phyloP scores from a whole-genome alignment of 2,888 invertebrate species.

The Rhyacophila evoluta region DNA sequence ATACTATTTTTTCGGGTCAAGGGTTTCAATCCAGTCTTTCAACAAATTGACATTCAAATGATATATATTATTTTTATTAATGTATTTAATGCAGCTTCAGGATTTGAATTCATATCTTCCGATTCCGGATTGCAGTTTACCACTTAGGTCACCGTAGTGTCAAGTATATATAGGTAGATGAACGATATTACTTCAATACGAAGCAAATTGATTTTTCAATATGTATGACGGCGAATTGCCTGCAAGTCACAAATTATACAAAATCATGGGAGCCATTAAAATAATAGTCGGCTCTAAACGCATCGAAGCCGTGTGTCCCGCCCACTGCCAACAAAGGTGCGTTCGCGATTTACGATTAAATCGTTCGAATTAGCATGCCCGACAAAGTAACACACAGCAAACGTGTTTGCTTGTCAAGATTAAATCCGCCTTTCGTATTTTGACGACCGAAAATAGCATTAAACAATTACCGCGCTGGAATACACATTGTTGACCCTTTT shows the following conservation, averaged over 20 bases:
- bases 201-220: no score
- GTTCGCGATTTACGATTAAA: constrained; percentile 8
- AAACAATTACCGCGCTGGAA: not conserved
- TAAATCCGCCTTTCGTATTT: not conserved
- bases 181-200: not conserved
- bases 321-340: not conserved
- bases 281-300: constrained; percentile 1
- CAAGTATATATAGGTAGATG: no score
- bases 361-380: not conserved
- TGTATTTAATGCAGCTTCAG: no score
- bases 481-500: not conserved
- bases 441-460: not conserved
- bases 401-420: not conserved
- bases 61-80: no score
- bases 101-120: no score
- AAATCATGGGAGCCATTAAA: constrained; percentile 4
- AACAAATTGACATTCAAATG: no score
- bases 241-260: not conserved
- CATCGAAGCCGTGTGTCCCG: not conserved
- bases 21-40: no score
- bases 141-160: no score
- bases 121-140: no score
- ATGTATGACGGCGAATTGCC: not conserved
- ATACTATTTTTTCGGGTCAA: no score
- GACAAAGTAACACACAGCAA: not conserved